A percentile compares a stretch with the other conserved stretches of the same genome.
These are phyloP conservation scores for Protobothrops mucrosquamatus DNA, from an alignment of 2,113 vertebrate species.

Conservation along the genomic window DNA sequence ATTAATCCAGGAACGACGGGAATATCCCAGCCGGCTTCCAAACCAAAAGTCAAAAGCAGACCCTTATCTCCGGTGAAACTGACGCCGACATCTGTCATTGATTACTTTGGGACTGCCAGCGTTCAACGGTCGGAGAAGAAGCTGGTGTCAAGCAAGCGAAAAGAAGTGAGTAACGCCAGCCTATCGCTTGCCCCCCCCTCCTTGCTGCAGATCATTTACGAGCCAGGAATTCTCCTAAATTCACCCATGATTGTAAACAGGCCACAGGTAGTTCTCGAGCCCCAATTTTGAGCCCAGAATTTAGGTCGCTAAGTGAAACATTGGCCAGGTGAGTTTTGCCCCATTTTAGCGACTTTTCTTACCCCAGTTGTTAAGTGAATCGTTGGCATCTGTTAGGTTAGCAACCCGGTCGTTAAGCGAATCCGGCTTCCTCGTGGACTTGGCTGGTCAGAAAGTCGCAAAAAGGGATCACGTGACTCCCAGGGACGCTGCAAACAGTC, in stretches of 20 bases:
- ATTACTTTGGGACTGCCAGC: slow-evolving; percentile 82
- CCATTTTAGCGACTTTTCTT: background rate
- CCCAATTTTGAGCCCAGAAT: fast-evolving
- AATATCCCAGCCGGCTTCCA: slow-evolving; percentile 60
- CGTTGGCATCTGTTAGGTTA: too few relatives aligned
- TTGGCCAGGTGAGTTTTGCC: background rate
- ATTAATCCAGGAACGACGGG: slow-evolving; percentile 33
- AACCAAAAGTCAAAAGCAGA: slow-evolving; percentile 69
- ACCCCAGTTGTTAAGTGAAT: background rate
- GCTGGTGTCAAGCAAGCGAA: slow-evolving; percentile 88
- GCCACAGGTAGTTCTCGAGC: background rate
- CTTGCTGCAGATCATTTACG: background rate
- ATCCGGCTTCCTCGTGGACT: background rate
- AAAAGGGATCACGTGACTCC: too few relatives aligned
- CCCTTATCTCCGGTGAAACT: slow-evolving; percentile 73
- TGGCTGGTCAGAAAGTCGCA: background rate
- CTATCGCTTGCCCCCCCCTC: background rate
- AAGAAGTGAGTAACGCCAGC: slow-evolving; percentile 77
- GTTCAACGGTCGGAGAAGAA: slow-evolving; percentile 89
- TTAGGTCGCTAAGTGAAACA: background rate
- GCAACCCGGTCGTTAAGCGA: too few relatives aligned
- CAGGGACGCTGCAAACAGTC: background rate
- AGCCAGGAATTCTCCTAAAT: background rate
- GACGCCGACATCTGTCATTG: slow-evolving; percentile 81
- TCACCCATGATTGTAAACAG: background rate